Evolutionary conservation across 2,888 invertebrate species (phyloP).

Genomic region (Ectemnius lituratus): DNA sequence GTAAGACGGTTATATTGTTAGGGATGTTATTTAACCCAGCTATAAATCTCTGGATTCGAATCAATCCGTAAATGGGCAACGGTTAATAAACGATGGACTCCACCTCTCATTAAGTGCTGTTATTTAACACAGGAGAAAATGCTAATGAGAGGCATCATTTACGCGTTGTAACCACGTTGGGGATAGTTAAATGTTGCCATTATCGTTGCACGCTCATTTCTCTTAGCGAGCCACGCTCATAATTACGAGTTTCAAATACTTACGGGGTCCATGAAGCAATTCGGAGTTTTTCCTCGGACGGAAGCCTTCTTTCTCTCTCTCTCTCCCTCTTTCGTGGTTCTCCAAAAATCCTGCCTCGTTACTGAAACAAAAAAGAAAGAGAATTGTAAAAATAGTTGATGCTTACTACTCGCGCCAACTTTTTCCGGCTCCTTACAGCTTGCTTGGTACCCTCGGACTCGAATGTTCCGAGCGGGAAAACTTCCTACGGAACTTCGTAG

Average conservation of each 20-base stretch:
- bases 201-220: background rate
- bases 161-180: no score
- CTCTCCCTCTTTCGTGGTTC: no score
- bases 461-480: background rate
- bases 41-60: no score
- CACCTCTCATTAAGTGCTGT: no score
- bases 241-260: slow-evolving; percentile 1
- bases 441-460: background rate
- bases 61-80: no score
- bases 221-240: background rate
- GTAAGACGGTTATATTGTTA: no score
- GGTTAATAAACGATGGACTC: no score
- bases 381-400: slow-evolving; percentile 2
- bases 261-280: slow-evolving; percentile 3
- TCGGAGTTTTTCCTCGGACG: background rate
- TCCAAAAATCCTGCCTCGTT: background rate
- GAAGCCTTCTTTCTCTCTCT: background rate
- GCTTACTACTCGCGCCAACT: background rate
- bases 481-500: background rate
- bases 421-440: background rate
- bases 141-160: no score
- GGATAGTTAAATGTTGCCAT: no score
- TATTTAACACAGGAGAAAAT: no score
- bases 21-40: no score
- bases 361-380: slow-evolving; percentile 14